Evolutionary conservation across 2,888 invertebrate genomes (phyloP), one percentile per base, ranked within the genome.

Genomic region (Salticus scenicus): DNA sequence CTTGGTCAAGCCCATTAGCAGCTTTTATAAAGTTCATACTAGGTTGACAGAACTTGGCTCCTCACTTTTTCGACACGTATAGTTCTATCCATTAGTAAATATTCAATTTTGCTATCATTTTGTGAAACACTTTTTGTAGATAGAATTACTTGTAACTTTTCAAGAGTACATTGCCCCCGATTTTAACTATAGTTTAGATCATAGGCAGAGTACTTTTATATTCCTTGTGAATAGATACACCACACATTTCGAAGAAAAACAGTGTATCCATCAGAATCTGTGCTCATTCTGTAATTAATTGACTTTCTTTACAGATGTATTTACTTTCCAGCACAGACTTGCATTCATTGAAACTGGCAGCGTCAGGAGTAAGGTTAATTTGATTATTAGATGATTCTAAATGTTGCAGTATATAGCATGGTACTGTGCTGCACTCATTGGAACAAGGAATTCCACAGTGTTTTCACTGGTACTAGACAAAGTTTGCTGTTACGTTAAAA

Each of bases 401-500:
- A 64, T 27, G 17, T 64, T 4, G 4, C 24, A 28, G 64, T 24
- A 64, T 17, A n/a, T 17, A 64, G 64, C 20, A 64, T 17, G 30
- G 64, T 64, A 64, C 64, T 64, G 64, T 64, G 24, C 64, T 64
- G 64, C 27, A 64, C 64, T 64, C 10, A 64, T 64, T 64, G 2
- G 20, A 64, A 64, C 64, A 12, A 64, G 24, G 64, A 64, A 64
- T 64, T 64, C 24, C 64, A 64, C 24, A 2, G 64, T 64, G 27
- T 64, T 28, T 10, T 64, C 30, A 64, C 14, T 4, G 30, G 64
- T 24, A 20, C 64, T 64, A 27, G 66, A 20, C 28, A 64, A 7
- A 28, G 64, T 20, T 31, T 84, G n/a, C 33, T 37, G 12, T 12
- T 37, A 37, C 7, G n/a, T n/a, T n/a, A 37, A 37, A 37, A 8